Conservation (phyloP, 92 coral and sea anemone genomes). For the Paragorgia papillata region DNA sequence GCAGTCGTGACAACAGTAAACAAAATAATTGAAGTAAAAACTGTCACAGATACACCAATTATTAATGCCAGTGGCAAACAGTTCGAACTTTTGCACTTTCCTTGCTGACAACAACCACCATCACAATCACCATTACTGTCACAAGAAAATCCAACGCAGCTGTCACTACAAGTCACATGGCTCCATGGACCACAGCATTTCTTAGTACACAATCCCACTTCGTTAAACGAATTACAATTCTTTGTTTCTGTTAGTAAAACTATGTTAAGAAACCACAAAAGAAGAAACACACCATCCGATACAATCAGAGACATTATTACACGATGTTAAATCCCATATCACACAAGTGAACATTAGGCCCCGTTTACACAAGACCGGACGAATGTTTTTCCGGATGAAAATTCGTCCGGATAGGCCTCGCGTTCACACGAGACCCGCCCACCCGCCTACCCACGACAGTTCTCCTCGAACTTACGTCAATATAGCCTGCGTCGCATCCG, state of each 20-base stretch:
- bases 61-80: constrained; percentile 23
- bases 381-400: no score
- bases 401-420: no score
- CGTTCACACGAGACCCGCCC: no score
- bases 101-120: constrained; percentile 26
- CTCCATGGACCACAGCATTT: constrained; percentile 22
- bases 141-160: constrained; percentile 22
- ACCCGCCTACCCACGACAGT: no score
- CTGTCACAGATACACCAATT: constrained; percentile 1
- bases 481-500: no score
- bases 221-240: background rate
- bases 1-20: background rate
- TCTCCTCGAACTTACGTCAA: no score
- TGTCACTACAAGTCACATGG: background rate
- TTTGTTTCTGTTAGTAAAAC: constrained; percentile 5
- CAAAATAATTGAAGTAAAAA: background rate
- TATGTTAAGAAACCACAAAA: background rate
- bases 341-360: no score
- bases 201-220: constrained; percentile 2
- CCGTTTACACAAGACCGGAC: no score
- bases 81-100: constrained; percentile 12
- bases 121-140: constrained; percentile 11
- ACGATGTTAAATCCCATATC: no score
- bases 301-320: no score
- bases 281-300: no score